These are phyloP conservation scores for Climacteris rufus DNA, from an alignment of 2,113 vertebrate species.

Conservation along the genomic window DNA sequence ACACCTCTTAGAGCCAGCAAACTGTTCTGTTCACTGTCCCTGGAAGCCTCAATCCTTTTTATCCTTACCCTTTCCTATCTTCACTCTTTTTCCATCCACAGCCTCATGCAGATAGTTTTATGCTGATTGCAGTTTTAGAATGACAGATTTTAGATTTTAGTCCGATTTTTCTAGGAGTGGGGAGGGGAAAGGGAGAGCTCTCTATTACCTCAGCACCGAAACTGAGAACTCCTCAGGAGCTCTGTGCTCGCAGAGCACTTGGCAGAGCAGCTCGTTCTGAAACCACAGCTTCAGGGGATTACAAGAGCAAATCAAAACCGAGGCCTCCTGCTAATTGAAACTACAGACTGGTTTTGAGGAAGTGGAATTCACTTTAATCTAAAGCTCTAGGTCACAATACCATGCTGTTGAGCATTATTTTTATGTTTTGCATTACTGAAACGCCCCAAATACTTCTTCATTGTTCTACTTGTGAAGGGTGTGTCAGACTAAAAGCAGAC, in stretches of 20 bases:
- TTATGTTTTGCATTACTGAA: not conserved
- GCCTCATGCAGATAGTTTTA: not conserved
- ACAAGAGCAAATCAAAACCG: not conserved
- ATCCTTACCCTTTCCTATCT: not conserved
- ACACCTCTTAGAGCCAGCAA: not conserved
- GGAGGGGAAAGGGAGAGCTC: not conserved
- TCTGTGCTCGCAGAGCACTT: not conserved
- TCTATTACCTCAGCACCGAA: not conserved
- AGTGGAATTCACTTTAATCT: not conserved
- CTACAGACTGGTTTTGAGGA: not conserved
- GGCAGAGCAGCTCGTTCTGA: not conserved
- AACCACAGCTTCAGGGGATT: not conserved
- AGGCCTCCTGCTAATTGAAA: not conserved
- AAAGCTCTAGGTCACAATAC: not conserved
- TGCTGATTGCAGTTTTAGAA: not conserved
- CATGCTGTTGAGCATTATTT: not conserved
- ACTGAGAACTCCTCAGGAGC: not conserved
- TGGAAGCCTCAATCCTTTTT: not conserved
- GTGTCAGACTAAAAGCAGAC: not conserved
- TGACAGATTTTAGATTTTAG: not conserved
- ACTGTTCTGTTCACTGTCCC: not conserved
- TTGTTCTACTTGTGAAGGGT: not conserved
- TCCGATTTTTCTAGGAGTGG: fast-evolving
- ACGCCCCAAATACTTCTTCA: not conserved
- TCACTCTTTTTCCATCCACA: not conserved